These are phyloP conservation scores for Polypterus bichir DNA, from an alignment of 2,113 vertebrate species.

Conservation along the genomic window DNA sequence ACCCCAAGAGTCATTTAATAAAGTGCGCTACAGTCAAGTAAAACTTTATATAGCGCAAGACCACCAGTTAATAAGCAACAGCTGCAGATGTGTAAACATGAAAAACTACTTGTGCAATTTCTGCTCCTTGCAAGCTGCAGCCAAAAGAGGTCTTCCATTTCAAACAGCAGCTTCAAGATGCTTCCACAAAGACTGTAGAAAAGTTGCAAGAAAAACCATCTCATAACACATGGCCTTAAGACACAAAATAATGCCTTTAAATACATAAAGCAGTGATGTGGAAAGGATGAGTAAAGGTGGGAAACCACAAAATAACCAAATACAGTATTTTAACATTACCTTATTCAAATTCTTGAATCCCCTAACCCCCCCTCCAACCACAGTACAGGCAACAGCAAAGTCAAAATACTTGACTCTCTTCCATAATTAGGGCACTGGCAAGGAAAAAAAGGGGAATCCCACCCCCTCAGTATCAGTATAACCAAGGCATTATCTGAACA, in stretches of 20 bases:
- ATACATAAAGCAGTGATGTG: background rate
- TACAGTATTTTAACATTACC: too few species aligned
- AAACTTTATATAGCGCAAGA: constrained; percentile 12
- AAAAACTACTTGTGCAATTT: constrained; percentile 27
- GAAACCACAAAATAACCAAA: background rate
- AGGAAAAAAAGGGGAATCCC: too few species aligned
- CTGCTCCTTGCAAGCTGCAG: background rate
- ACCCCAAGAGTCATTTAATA: constrained; percentile 43
- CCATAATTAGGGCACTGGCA: too few species aligned
- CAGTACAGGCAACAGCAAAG: too few species aligned
- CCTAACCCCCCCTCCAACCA: constrained; percentile 23
- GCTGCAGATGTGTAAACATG: constrained; percentile 25
- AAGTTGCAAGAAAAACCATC: background rate
- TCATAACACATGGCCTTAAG: background rate
- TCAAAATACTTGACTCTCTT: too few species aligned
- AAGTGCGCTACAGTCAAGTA: constrained; percentile 40
- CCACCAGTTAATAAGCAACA: constrained; percentile 19
- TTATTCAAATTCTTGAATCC: background rate
- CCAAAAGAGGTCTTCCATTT: constrained; percentile 32
- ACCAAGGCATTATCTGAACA: too few species aligned
- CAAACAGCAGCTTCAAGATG: constrained; percentile 37
- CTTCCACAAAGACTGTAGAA: background rate
- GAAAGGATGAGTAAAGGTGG: background rate
- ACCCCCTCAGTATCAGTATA: too few species aligned
- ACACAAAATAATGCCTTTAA: background rate